phyloP scores from a whole-genome alignment of 1,140 invertebrate genomes.

The Cyphomyrmex costatus region DNA sequence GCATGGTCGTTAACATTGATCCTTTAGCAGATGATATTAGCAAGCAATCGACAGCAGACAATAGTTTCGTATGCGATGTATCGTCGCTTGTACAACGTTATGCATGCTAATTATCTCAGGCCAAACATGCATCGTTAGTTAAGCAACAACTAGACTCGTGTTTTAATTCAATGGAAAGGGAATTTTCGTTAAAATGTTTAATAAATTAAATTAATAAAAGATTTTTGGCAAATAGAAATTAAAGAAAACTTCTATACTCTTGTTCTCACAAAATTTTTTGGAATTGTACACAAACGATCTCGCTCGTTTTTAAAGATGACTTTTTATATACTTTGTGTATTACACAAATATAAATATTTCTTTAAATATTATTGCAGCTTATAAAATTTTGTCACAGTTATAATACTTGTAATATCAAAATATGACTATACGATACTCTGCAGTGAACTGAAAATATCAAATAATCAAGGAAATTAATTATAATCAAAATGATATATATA shows the following conservation, averaged over 20 bases:
- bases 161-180: neutral
- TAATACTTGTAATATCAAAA: constrained; percentile 7
- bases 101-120: neutral
- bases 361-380: neutral
- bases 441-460: neutral
- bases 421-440: neutral
- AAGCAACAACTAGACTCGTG: neutral
- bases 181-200: neutral
- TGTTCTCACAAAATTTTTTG: neutral
- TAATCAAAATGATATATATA: neutral
- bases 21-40: constrained; percentile 60
- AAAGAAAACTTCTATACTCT: neutral
- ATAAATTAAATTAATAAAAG: neutral
- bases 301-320: neutral
- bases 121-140: constrained; percentile 5
- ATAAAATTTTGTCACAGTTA: neutral
- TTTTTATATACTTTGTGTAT: neutral
- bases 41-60: constrained; percentile 53
- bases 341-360: neutral
- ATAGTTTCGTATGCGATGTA: constrained; percentile 46
- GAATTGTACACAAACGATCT: neutral
- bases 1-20: constrained; percentile 59
- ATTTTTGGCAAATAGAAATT: neutral
- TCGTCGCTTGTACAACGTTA: constrained; percentile 24
- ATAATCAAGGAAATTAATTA: neutral